Evolutionary conservation across 2,113 vertebrate genomes (phyloP).

Genomic region (Glareola pratincola): DNA sequence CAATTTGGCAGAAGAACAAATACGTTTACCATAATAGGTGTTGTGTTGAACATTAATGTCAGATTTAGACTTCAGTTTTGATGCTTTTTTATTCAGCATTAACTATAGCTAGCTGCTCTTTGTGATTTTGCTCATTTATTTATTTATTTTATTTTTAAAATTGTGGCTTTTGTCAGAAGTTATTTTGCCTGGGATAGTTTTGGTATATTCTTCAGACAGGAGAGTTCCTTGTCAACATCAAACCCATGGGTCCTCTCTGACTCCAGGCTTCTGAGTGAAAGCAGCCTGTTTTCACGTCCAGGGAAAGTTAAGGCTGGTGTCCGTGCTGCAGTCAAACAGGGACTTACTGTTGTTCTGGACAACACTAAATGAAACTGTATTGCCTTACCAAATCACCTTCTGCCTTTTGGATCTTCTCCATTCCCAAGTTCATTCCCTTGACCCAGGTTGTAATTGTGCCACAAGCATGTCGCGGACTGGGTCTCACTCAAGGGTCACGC

Average conservation of each 20-base stretch:
- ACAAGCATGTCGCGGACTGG: not conserved
- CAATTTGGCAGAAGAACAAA: not conserved
- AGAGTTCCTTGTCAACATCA: not conserved
- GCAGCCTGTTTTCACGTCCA: fast-evolving
- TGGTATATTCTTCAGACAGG: not conserved
- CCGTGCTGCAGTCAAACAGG: not conserved
- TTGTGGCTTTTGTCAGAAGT: not conserved
- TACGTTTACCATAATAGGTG: not conserved
- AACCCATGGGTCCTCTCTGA: not conserved
- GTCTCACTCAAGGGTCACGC: not conserved
- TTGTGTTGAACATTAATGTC: not conserved
- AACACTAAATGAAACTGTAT: not conserved
- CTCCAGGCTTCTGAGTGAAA: not conserved
- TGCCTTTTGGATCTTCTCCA: not conserved
- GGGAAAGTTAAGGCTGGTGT: not conserved
- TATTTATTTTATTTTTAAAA: not conserved
- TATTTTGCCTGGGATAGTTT: not conserved
- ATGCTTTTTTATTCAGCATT: not conserved
- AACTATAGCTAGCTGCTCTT: not conserved
- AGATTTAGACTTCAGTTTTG: not conserved
- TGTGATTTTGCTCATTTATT: too few species aligned
- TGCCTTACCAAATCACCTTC: not conserved
- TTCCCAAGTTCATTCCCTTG: not conserved
- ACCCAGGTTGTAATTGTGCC: fast-evolving
- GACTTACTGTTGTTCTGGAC: not conserved